phyloP scores from a whole-genome alignment of 2,797 vertebrate genomes.

The Paratrypauchen microcephalus region DNA sequence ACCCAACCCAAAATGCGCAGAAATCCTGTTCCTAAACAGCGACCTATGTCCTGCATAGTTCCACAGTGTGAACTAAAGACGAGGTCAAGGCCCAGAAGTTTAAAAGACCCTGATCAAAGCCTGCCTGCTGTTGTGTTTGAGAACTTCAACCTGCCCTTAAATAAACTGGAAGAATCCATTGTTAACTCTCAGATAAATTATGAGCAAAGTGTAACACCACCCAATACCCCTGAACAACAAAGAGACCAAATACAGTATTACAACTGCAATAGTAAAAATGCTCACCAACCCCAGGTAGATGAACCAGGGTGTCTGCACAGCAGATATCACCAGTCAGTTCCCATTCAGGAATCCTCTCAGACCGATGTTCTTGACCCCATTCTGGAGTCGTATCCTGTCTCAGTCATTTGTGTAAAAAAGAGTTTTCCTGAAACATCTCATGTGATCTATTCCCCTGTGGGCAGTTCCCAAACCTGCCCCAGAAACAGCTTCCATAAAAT shows the following conservation, averaged over 20 bases:
- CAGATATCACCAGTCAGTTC: slow-evolving; percentile 3
- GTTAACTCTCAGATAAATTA: slow-evolving; percentile 10
- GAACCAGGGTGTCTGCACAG: background rate
- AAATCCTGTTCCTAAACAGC: slow-evolving; percentile 34
- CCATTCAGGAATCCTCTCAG: slow-evolving; percentile 25
- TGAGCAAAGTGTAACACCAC: slow-evolving; percentile 14
- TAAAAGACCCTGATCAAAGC: slow-evolving; percentile 29
- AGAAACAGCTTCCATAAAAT: slow-evolving; percentile 23
- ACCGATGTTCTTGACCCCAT: slow-evolving; percentile 13
- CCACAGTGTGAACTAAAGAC: slow-evolving; percentile 23
- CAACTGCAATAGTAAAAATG: slow-evolving; percentile 6
- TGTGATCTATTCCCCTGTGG: slow-evolving; percentile 8
- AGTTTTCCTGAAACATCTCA: slow-evolving; percentile 17
- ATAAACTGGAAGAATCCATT: slow-evolving; percentile 42
- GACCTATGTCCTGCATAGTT: slow-evolving; percentile 38
- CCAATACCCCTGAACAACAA: slow-evolving; percentile 14
- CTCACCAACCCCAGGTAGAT: slow-evolving; percentile 10
- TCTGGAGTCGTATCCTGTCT: slow-evolving; percentile 10
- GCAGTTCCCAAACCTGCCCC: slow-evolving; percentile 28
- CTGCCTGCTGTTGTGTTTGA: slow-evolving; percentile 15
- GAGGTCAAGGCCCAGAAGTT: slow-evolving; percentile 35
- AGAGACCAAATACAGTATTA: slow-evolving; percentile 16
- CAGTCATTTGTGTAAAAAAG: slow-evolving; percentile 10
- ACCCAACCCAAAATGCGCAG: slow-evolving; percentile 29
- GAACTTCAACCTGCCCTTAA: slow-evolving; percentile 18